These are phyloP conservation scores for Drosophila algonquin DNA, from an alignment of 2,888 invertebrate species.

Conservation along the genomic window DNA sequence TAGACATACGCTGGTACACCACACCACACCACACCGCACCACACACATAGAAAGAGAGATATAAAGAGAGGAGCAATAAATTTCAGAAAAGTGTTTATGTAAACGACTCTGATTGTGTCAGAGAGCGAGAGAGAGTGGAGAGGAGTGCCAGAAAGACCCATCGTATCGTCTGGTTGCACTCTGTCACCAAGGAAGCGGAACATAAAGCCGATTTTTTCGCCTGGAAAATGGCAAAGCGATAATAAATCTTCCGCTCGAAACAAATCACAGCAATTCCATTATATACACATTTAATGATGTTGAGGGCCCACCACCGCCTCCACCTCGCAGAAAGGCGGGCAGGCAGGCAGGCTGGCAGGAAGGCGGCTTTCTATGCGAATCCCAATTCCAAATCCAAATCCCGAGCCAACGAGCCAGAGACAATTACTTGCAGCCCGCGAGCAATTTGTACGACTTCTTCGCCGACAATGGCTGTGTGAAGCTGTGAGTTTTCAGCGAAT, in stretches of 20 bases:
- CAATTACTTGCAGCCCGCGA: constrained; percentile 78
- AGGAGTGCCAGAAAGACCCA: constrained; percentile 19
- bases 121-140: not conserved
- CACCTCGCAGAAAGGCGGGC: constrained; percentile 22
- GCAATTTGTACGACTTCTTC: constrained; percentile 64
- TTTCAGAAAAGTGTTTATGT: constrained; percentile 69
- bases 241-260: constrained; percentile 73
- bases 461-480: constrained; percentile 12
- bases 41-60: constrained; percentile 3
- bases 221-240: constrained; percentile 72
- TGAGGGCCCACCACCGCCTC: constrained; percentile 38
- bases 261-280: constrained; percentile 79
- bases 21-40: constrained; percentile 21
- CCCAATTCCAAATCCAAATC: constrained; percentile 53
- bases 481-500: constrained; percentile 17
- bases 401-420: constrained; percentile 67
- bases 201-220: constrained; percentile 75
- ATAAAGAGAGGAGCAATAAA: constrained; percentile 55
- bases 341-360: not conserved
- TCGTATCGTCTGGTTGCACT: constrained; percentile 68
- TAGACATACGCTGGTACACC: constrained; percentile 21
- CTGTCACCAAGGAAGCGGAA: constrained; percentile 73
- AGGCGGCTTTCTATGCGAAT: constrained; percentile 20
- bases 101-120: constrained; percentile 66
- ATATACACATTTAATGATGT: constrained; percentile 79